Conservation (phyloP, 2,888 invertebrate genomes). For the Craniophora ligustri region DNA sequence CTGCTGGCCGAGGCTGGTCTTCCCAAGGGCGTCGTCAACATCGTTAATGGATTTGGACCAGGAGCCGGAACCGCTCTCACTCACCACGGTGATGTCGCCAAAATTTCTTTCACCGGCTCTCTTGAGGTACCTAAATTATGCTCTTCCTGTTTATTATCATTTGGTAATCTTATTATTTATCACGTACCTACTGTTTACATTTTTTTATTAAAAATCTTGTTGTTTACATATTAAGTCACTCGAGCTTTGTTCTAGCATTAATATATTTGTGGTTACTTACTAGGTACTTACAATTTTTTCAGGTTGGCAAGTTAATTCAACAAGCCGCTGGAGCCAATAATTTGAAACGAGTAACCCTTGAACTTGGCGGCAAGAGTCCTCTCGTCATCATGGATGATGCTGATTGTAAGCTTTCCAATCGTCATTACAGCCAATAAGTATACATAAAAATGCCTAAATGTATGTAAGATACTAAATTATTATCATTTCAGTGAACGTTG, state of each 20-base stretch:
- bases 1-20: constrained; percentile 95
- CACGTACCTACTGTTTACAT: no score
- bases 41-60: constrained; percentile 95
- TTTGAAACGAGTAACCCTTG: constrained; percentile 93
- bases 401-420: constrained; percentile 88
- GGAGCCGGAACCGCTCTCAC: constrained; percentile 93
- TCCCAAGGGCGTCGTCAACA: constrained; percentile 96
- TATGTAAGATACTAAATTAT: no score
- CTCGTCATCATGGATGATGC: constrained; percentile 94
- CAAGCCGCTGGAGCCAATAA: constrained; percentile 93
- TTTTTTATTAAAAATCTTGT: no score
- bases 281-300: background rate
- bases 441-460: no score
- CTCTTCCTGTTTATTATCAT: no score
- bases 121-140: constrained; percentile 87
- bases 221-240: no score
- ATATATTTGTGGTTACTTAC: no score
- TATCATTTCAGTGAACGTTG: constrained; percentile 46
- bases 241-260: no score
- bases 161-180: no score
- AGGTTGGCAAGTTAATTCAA: constrained; percentile 89
- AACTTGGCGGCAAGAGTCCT: constrained; percentile 96
- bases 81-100: constrained; percentile 92
- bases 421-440: background rate
- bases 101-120: constrained; percentile 93